Base-by-base conservation (phyloP, 2,888 invertebrate species). In the Cheilosia soror region DNA sequence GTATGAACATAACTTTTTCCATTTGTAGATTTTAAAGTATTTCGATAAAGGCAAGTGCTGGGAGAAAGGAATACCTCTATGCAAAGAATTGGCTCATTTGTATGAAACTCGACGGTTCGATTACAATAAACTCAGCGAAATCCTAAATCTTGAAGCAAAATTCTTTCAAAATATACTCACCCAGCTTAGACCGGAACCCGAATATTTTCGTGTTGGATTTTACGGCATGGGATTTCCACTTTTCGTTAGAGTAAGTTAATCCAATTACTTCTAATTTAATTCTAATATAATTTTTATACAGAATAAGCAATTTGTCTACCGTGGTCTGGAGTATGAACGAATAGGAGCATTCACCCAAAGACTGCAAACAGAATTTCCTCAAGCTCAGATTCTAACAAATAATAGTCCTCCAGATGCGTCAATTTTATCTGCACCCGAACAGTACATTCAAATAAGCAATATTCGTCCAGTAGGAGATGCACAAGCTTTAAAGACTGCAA, bases 1-100 rank as follows among this genome's bases (percentile, higher is more conserved):
- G 4, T 4, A 15, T 47, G 9, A 25, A 71, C 7, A 25, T 15
- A 65, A 40, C 27, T 31, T 31, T 55, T 72, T n/a, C 40, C 15
- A 4, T 44, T 87, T 87, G 7, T 44, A 97, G 93, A 98, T 98
- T 55, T 94, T 98, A 69, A 96, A 96, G 89, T 98, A 98, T 91
- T 98, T 98, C 90, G 98, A 98, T 90, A 96, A 96, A 87, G 98
- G 98, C 88, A 98, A 98, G 95, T 97, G 98, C 89, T 99, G 98
- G 98, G 99, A 99, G 90, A 97, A 98, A 93, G 98, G 98, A 0
- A 95, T 98, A 44, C 98, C 98, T 0, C 91, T 99, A 47, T 96
- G 98, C 88, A 98, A 98, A 89, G 98, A 98, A 90, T 92, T 99
- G 86, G 97, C 97, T 0, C 94, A 95, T 11, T 93, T 98, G 1